phyloP scores from a whole-genome alignment of 2,888 invertebrate genomes.

The Ceriagrion tenellum region DNA sequence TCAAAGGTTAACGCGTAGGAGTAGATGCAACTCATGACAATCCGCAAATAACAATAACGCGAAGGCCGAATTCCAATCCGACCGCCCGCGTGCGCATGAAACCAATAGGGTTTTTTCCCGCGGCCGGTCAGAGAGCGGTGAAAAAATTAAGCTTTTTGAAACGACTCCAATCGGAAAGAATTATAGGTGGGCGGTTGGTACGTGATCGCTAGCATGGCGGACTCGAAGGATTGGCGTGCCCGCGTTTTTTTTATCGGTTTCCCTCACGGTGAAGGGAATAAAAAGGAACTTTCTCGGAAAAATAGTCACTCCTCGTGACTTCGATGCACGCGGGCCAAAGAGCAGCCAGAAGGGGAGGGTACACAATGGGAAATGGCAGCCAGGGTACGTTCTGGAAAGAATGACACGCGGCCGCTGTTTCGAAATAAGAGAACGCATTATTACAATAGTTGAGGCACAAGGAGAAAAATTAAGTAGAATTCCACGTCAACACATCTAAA shows the following conservation, averaged over 20 bases:
- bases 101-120: background rate
- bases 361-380: background rate
- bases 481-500: no score
- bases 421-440: no score
- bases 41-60: background rate
- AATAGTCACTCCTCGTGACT: background rate
- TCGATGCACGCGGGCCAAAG: background rate
- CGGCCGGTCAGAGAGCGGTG: background rate
- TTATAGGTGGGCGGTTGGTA: background rate
- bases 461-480: no score
- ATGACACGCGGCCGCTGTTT: no score
- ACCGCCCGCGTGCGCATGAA: background rate
- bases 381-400: background rate
- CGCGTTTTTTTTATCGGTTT: background rate
- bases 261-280: background rate
- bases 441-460: no score
- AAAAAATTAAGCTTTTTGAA: background rate
- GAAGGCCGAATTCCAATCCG: background rate
- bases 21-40: no score
- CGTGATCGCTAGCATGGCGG: conserved; percentile 5
- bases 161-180: background rate
- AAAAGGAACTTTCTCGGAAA: background rate
- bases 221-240: background rate
- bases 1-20: no score
- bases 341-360: background rate